Evolutionary conservation across 2,888 invertebrate genomes (phyloP).

Genomic region (Agrotis ipsilon): DNA sequence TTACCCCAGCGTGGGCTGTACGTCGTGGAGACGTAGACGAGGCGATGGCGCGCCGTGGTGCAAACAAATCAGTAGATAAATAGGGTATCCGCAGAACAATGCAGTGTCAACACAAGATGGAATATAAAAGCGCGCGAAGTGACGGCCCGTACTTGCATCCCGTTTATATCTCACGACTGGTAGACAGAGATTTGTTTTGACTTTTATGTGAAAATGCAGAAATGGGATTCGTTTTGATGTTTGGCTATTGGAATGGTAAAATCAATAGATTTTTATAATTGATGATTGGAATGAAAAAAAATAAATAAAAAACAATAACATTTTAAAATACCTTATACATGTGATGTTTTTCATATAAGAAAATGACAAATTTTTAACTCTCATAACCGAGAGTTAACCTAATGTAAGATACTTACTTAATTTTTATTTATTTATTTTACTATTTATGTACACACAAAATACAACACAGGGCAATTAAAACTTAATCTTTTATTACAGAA

Average conservation of each 20-base stretch:
- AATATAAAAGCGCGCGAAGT: constrained; percentile 85
- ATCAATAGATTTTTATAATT: no score
- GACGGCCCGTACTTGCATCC: constrained; percentile 69
- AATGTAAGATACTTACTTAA: no score
- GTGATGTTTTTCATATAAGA: no score
- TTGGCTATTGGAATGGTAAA: background rate
- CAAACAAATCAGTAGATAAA: constrained; percentile 89
- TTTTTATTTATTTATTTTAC: no score
- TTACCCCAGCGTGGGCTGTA: constrained; percentile 71
- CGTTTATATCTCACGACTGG: constrained; percentile 76
- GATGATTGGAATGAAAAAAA: no score
- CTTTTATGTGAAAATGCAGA: background rate
- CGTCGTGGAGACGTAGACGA: constrained; percentile 63
- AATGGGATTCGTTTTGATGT: background rate
- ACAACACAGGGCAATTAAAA: no score
- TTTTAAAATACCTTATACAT: no score
- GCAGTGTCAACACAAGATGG: constrained; percentile 88
- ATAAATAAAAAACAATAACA: no score
- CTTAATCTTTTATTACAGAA: no score
- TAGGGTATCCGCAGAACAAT: constrained; percentile 84
- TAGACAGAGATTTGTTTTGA: background rate
- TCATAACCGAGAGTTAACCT: no score
- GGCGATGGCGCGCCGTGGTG: constrained; percentile 75
- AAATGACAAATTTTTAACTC: no score
- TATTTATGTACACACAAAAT: no score